Evolutionary conservation across 2,888 invertebrate species (phyloP).

Genomic region (Mylabris sibirica): DNA sequence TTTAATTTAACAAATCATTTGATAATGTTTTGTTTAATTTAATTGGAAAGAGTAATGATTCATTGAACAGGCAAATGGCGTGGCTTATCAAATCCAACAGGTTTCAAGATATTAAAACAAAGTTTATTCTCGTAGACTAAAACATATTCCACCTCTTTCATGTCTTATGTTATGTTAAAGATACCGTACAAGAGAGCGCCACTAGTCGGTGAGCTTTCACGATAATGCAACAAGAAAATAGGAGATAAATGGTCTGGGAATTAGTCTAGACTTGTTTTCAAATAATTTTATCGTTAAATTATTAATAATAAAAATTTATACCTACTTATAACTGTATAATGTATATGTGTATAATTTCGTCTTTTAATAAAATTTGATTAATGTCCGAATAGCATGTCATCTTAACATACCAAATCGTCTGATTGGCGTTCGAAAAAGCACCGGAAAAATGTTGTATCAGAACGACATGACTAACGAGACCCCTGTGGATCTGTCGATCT

Average conservation of each 20-base stretch:
- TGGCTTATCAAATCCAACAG: slow-evolving; percentile 35
- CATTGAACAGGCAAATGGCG: slow-evolving; percentile 31
- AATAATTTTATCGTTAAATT: neutral
- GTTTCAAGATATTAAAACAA: slow-evolving; percentile 41
- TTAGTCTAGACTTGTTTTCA: slow-evolving; percentile 32
- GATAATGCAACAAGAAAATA: slow-evolving; percentile 5
- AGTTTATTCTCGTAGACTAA: slow-evolving; percentile 26
- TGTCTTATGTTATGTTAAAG: slow-evolving; percentile 38
- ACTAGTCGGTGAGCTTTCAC: slow-evolving; percentile 34
- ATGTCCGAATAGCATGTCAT: slow-evolving; percentile 43
- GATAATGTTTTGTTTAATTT: neutral
- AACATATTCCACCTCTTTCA: slow-evolving; percentile 47
- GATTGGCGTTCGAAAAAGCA: slow-evolving; percentile 48
- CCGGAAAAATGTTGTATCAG: slow-evolving; percentile 44
- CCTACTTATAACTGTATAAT: no score
- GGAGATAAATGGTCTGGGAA: slow-evolving; percentile 22
- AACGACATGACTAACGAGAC: slow-evolving; percentile 53
- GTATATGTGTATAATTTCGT: no score
- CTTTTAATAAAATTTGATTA: slow-evolving; percentile 28
- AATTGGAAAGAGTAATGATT: neutral
- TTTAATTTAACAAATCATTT: neutral
- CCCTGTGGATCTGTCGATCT: slow-evolving; percentile 50
- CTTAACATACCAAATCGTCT: slow-evolving; percentile 46
- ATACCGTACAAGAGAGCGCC: slow-evolving; percentile 41
- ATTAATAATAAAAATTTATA: neutral